A percentile compares a stretch with the other conserved stretches of the same genome.
These are phyloP conservation scores for Podocnemis expansa DNA, from an alignment of 2,113 vertebrate species.

Conservation along the genomic window DNA sequence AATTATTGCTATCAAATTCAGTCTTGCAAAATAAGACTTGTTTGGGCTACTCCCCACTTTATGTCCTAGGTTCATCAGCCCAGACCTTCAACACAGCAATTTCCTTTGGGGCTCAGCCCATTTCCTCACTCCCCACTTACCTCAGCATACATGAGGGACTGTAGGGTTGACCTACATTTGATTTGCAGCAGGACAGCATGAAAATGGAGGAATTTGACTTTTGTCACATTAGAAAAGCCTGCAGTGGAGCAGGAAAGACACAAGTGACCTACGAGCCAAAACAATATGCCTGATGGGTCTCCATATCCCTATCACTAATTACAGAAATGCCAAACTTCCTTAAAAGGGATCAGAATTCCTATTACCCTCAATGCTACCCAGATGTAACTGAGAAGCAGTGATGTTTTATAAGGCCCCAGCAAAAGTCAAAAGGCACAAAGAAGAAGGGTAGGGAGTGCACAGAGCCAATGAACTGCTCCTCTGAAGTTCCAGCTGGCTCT, in stretches of 20 bases:
- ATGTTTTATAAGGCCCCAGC: neutral
- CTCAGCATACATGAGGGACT: neutral
- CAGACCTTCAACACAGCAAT: neutral
- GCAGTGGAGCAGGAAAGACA: neutral
- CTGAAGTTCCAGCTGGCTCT: neutral
- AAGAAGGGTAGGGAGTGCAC: neutral
- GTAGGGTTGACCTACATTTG: neutral
- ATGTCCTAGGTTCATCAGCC: neutral
- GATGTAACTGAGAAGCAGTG: neutral
- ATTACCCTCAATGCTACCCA: neutral
- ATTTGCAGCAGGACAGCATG: neutral
- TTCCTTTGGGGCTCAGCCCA: neutral
- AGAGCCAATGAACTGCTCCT: neutral
- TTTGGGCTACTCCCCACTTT: neutral
- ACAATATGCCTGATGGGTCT: neutral
- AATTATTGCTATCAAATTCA: neutral
- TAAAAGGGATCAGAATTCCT: neutral
- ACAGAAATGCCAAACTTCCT: neutral
- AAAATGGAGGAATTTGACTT: neutral
- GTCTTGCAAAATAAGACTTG: neutral
- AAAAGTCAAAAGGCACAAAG: neutral
- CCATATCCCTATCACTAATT: neutral
- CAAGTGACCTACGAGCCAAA: neutral
- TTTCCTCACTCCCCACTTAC: neutral
- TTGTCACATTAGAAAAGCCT: neutral